phyloP scores from a whole-genome alignment of 2,888 invertebrate genomes.

The Eupithecia exiguata region DNA sequence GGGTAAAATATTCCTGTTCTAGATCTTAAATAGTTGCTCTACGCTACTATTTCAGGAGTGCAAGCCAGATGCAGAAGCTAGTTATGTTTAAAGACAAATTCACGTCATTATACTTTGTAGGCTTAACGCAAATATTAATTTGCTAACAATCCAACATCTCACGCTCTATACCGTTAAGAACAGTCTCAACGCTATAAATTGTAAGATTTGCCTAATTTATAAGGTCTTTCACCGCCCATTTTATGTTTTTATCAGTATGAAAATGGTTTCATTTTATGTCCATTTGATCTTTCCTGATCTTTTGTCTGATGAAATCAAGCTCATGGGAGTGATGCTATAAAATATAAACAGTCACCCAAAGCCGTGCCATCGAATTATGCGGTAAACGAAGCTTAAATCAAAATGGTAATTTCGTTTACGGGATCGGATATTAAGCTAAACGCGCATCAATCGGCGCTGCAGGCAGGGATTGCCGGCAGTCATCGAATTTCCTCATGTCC shows the following conservation, averaged over 20 bases:
- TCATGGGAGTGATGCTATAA: not conserved
- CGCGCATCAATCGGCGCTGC: too few relatives aligned
- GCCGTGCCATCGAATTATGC: not conserved
- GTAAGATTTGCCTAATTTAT: slow-evolving; percentile 65
- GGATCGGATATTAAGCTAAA: not conserved
- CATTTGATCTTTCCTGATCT: slow-evolving; percentile 22
- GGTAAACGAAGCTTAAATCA: not conserved
- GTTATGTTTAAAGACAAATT: not conserved
- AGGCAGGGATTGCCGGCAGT: too few relatives aligned
- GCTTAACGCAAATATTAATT: slow-evolving; percentile 18
- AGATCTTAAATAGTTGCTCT: not conserved
- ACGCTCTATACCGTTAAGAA: slow-evolving; percentile 50
- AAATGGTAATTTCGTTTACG: not conserved
- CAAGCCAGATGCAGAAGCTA: not conserved
- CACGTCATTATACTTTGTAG: not conserved
- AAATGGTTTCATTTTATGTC: slow-evolving; percentile 23
- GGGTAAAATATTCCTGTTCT: not conserved
- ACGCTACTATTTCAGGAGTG: not conserved
- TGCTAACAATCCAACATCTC: slow-evolving; percentile 39
- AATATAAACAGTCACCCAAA: not conserved
- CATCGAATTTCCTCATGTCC: too few relatives aligned
- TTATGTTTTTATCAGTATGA: slow-evolving; percentile 20
- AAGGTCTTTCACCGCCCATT: slow-evolving; percentile 60
- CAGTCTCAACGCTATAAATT: slow-evolving; percentile 63
- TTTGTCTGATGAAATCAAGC: slow-evolving; percentile 19